Conservation (phyloP, 2,888 invertebrate species). For the Latheticus oryzae region DNA sequence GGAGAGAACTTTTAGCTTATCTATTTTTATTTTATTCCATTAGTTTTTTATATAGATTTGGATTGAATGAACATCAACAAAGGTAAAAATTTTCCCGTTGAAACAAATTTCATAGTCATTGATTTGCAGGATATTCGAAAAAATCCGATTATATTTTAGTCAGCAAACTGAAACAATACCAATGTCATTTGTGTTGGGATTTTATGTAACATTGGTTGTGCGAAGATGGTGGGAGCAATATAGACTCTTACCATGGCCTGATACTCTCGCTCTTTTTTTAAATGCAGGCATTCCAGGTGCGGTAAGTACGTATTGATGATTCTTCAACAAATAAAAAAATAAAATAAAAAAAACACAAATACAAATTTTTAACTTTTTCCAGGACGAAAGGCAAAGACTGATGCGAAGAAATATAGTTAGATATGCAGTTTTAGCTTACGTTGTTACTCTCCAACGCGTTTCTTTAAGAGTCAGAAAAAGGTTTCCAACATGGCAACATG, state of each 20-base stretch:
- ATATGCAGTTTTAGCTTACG: constrained; percentile 89
- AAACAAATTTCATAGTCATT: constrained; percentile 3
- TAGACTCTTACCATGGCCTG: constrained; percentile 92
- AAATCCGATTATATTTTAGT: constrained; percentile 86
- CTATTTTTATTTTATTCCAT: constrained; percentile 87
- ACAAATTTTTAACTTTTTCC: too few species aligned
- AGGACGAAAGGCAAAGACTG: constrained; percentile 90
- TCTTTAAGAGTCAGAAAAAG: constrained; percentile 88
- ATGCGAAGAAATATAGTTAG: constrained; percentile 92
- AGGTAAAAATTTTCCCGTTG: constrained; percentile 68
- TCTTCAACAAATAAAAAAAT: constrained; percentile 15
- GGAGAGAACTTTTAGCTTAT: constrained; percentile 92
- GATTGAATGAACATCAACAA: constrained; percentile 81
- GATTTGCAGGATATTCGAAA: constrained; percentile 85
- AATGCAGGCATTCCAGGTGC: constrained; percentile 92
- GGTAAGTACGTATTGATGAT: constrained; percentile 76
- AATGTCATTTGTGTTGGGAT: constrained; percentile 95
- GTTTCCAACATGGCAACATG: constrained; percentile 90
- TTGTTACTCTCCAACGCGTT: constrained; percentile 88
- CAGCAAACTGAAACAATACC: constrained; percentile 91
- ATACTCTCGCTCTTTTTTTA: constrained; percentile 90
- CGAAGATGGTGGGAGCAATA: constrained; percentile 97
- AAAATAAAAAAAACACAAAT: too few species aligned
- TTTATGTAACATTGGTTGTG: constrained; percentile 93
- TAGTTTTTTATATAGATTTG: constrained; percentile 88